Percentiles rank a stretch among this genome's conserved stretches.
Evolutionary conservation across 2,113 vertebrate species (phyloP).

Genomic region (Myiozetetes cayanensis): DNA sequence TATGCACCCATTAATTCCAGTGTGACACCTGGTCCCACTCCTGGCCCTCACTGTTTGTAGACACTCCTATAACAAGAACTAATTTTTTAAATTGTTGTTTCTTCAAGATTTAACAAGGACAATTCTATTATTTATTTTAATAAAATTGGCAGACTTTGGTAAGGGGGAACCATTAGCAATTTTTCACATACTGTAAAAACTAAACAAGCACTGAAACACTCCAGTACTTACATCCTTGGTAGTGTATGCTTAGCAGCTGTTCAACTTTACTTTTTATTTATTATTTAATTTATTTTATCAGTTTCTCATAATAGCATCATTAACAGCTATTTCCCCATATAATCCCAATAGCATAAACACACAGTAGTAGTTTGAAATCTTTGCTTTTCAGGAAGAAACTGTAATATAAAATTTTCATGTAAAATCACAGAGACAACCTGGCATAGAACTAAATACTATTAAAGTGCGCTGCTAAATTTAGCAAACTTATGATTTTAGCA

Average conservation of each 20-base stretch:
- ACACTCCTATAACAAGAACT: not conserved
- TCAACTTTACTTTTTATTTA: not conserved
- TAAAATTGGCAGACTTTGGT: not conserved
- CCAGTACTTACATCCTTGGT: not conserved
- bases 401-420: not conserved
- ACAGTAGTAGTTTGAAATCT: not conserved
- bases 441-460: not conserved
- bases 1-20: accelerated
- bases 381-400: not conserved
- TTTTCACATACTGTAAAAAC: not conserved
- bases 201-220: not conserved
- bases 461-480: not conserved
- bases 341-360: not conserved
- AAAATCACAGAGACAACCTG: not conserved
- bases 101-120: not conserved
- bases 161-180: not conserved
- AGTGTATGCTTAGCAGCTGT: not conserved
- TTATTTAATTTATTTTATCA: not conserved
- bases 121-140: not conserved
- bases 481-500: not conserved
- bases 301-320: not conserved
- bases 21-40: not conserved
- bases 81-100: not conserved
- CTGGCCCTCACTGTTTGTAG: not conserved
- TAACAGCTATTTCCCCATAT: not conserved